phyloP scores from a whole-genome alignment of 2,113 vertebrate genomes.

The Poicephalus meyeri region DNA sequence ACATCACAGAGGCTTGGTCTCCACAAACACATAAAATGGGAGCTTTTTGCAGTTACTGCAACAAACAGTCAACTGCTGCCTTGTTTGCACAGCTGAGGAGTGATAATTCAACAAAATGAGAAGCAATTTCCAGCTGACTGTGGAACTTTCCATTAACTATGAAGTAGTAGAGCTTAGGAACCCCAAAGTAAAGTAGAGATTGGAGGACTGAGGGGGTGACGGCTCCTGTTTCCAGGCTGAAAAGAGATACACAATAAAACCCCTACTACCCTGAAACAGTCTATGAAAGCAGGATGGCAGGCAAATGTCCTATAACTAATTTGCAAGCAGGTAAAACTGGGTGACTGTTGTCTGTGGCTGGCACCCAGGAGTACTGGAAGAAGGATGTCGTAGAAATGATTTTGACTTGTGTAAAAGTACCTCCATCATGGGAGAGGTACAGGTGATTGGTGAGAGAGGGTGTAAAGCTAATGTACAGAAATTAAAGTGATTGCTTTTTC shows the following conservation, averaged over 20 bases:
- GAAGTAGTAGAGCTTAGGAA: not conserved
- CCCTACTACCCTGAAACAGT: not conserved
- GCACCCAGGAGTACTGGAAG: not conserved
- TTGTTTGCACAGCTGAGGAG: not conserved
- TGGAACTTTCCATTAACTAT: not conserved
- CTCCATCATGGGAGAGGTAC: not conserved
- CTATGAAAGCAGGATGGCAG: not conserved
- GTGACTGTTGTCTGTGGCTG: not conserved
- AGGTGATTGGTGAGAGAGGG: not conserved
- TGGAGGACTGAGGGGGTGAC: not conserved
- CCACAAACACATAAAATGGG: fast-evolving
- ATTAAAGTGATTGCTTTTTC: not conserved
- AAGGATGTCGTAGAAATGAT: not conserved
- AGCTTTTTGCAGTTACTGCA: not conserved
- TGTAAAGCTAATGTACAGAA: not conserved
- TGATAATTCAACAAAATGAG: not conserved
- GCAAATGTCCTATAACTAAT: not conserved
- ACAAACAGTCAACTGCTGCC: not conserved
- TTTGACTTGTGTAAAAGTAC: not conserved
- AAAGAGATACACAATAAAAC: not conserved
- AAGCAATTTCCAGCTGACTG: not conserved
- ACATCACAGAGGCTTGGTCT: not conserved
- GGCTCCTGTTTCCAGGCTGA: not conserved
- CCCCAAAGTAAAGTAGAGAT: not conserved
- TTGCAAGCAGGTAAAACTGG: not conserved